Evolutionary conservation across 2,888 invertebrate genomes (phyloP).

Genomic region (Ypsolopha scabrella): DNA sequence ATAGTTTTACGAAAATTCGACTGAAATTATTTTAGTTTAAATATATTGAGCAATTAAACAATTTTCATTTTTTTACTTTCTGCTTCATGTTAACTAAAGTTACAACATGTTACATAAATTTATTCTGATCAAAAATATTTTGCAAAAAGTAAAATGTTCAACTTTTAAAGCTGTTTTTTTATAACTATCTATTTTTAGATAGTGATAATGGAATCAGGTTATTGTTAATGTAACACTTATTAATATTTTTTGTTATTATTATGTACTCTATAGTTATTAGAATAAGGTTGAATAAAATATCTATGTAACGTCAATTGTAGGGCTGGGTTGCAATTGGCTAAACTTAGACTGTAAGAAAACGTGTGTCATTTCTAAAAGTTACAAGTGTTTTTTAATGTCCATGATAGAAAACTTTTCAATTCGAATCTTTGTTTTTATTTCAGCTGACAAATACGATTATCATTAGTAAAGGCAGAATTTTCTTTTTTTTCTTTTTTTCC

Average conservation of each 20-base stretch:
- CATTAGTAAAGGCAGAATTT: no score
- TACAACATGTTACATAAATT: no score
- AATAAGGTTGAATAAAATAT: slow-evolving; percentile 16
- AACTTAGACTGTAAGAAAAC: slow-evolving; percentile 34
- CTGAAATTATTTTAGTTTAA: slow-evolving; percentile 2
- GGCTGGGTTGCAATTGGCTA: slow-evolving; percentile 63
- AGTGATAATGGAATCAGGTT: neutral
- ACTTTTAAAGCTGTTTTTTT: no score
- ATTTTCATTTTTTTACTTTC: neutral
- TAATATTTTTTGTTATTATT: no score
- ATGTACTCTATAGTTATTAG: slow-evolving; percentile 7
- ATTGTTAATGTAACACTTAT: neutral
- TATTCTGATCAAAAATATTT: no score
- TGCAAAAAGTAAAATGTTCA: no score
- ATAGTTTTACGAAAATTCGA: neutral
- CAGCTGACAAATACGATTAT: neutral
- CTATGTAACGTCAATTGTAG: slow-evolving; percentile 44
- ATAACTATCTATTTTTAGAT: no score
- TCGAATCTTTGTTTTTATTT: neutral
- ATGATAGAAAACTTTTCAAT: neutral
- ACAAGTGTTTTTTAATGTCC: no score
- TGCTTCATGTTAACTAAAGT: no score
- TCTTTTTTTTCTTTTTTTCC: no score
- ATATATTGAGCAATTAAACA: no score
- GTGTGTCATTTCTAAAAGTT: slow-evolving; percentile 34